Evolutionary conservation across 1,140 invertebrate species (phyloP).

Genomic region (Lineus longissimus): DNA sequence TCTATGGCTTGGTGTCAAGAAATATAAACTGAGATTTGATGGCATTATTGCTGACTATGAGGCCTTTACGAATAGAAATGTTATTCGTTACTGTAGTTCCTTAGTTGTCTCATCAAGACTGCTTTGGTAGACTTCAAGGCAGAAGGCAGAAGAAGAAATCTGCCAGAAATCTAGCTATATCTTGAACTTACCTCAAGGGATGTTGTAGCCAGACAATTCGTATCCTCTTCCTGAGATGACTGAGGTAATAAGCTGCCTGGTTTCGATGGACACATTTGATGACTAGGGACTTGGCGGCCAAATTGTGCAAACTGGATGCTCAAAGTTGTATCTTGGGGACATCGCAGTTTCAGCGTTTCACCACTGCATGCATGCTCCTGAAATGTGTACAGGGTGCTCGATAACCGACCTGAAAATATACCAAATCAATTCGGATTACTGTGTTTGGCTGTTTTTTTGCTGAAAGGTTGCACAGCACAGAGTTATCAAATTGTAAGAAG

Average conservation of each 20-base stretch:
- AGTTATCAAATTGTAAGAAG: too few species aligned
- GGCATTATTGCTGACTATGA: too few species aligned
- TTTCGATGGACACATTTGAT: conserved; percentile 27
- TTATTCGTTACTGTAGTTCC: too few species aligned
- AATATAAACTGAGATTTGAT: too few species aligned
- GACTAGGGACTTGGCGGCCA: conserved; percentile 48
- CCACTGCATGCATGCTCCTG: conserved; percentile 83
- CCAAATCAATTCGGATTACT: background rate
- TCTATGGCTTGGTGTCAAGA: too few species aligned
- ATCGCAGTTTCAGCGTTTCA: conserved; percentile 75
- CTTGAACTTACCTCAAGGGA: conserved; percentile 38
- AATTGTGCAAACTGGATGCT: conserved; percentile 75
- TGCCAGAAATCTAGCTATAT: background rate
- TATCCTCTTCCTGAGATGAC: conserved; percentile 33
- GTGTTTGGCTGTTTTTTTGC: too few species aligned
- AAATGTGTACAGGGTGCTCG: conserved; percentile 81
- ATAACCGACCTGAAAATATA: conserved; percentile 74
- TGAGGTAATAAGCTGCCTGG: conserved; percentile 7
- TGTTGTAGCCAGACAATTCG: conserved; percentile 41
- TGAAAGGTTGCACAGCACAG: too few species aligned
- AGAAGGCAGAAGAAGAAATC: too few species aligned
- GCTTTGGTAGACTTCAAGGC: too few species aligned
- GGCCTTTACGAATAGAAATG: too few species aligned
- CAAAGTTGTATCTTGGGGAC: conserved; percentile 81
- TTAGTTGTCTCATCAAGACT: too few species aligned